Conservation (phyloP, 2,113 vertebrate genomes). For the Sardina pilchardus region DNA sequence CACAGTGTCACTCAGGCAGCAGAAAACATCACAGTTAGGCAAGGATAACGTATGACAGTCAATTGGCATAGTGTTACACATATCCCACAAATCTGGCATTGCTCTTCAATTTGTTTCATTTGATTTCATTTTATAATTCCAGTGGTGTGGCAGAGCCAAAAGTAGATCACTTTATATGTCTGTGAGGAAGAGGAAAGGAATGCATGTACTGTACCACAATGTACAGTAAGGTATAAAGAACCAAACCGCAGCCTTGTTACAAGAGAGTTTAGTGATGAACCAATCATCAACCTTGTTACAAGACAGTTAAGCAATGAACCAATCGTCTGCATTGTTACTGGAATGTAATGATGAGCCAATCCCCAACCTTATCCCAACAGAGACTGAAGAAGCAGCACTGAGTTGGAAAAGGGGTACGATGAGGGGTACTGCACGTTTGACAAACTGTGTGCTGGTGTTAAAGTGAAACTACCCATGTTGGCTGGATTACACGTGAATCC, state of each 20-base stretch:
- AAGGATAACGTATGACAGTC: background rate
- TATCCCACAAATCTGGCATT: too few species aligned
- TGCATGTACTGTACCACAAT: too few species aligned
- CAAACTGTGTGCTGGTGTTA: background rate
- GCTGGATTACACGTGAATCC: background rate
- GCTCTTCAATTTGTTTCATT: too few species aligned
- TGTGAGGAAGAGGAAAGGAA: too few species aligned
- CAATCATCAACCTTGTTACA: background rate
- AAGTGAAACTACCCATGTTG: background rate
- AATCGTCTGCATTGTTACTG: background rate
- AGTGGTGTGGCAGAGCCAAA: too few species aligned
- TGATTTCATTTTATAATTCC: too few species aligned
- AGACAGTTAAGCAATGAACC: background rate
- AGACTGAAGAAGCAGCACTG: background rate
- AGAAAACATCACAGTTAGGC: background rate
- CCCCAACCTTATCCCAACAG: background rate
- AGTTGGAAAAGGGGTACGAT: background rate
- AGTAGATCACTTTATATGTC: too few species aligned
- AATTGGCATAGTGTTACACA: background rate
- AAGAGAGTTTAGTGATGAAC: background rate
- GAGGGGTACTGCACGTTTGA: background rate
- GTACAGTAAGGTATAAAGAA: too few species aligned
- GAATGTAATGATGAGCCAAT: background rate
- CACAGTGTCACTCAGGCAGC: slow-evolving; percentile 29
- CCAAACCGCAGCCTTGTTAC: background rate